Conservation (phyloP, 2,113 vertebrate genomes). For the Caloenas nicobarica region DNA sequence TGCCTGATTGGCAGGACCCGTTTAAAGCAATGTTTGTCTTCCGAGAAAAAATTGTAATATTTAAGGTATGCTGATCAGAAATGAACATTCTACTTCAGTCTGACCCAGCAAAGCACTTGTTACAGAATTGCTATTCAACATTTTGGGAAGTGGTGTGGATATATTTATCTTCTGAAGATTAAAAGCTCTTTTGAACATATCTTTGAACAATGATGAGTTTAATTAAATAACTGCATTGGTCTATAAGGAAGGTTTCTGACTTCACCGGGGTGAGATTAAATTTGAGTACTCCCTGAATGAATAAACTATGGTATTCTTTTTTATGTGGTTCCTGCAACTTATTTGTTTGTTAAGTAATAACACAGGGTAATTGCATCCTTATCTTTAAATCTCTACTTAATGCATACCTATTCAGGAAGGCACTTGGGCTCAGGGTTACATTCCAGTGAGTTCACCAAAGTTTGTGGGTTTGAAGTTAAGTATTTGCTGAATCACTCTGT, state of each 20-base stretch:
- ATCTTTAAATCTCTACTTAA: conserved; percentile 33
- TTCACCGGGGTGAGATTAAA: conserved; percentile 21
- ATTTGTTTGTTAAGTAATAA: conserved; percentile 18
- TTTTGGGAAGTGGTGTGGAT: conserved; percentile 16
- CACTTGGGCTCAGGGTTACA: conserved; percentile 2
- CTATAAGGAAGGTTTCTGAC: not conserved
- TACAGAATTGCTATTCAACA: not conserved
- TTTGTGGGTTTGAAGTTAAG: conserved; percentile 11
- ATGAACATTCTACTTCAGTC: not conserved
- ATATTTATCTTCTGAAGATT: conserved; percentile 33
- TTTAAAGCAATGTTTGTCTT: conserved; percentile 73
- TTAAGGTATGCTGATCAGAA: conserved; percentile 79
- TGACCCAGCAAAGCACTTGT: conserved; percentile 25
- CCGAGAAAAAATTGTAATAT: conserved; percentile 77
- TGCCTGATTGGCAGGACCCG: conserved; percentile 76
- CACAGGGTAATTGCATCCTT: conserved; percentile 4
- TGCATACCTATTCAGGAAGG: conserved; percentile 28
- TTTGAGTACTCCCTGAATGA: not conserved
- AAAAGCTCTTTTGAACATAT: conserved; percentile 12
- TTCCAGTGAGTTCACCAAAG: conserved; percentile 9
- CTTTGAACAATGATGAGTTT: conserved; percentile 30
- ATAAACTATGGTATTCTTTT: not conserved
- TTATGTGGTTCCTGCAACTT: conserved; percentile 47
- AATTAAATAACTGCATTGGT: not conserved
- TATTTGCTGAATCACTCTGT: conserved; percentile 31